Conservation (phyloP, 1,140 invertebrate species). For the Papilio machaon region DNA sequence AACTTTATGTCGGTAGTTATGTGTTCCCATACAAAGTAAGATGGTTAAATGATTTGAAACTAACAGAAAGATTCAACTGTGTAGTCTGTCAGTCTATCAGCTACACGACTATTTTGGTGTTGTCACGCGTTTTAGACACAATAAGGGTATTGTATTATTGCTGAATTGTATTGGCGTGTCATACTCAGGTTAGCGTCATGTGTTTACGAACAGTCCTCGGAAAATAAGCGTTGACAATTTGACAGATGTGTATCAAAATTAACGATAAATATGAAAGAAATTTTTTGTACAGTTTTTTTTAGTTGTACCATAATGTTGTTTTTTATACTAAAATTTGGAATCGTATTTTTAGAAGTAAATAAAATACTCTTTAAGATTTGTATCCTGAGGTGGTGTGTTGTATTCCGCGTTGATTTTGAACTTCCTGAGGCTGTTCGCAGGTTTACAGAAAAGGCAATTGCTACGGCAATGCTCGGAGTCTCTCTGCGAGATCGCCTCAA, state of each 20-base stretch:
- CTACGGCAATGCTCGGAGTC: too few relatives aligned
- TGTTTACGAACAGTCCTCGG: not conserved
- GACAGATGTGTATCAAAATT: conserved; percentile 9
- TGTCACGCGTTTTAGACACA: not conserved
- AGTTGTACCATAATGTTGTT: not conserved
- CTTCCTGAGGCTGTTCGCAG: too few relatives aligned
- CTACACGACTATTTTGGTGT: not conserved
- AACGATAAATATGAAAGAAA: not conserved
- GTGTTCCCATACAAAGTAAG: too few relatives aligned
- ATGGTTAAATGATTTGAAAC: too few relatives aligned
- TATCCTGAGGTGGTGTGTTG: too few relatives aligned
- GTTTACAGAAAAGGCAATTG: too few relatives aligned
- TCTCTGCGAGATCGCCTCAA: too few relatives aligned
- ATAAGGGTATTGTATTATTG: conserved; percentile 10
- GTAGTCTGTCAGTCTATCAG: not conserved
- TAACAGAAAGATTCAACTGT: not conserved
- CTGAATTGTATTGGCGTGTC: not conserved
- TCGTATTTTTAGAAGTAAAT: not conserved
- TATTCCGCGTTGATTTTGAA: too few relatives aligned
- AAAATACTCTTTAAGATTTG: too few relatives aligned
- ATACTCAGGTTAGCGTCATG: not conserved
- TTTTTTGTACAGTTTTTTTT: conserved; percentile 4
- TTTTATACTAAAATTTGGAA: not conserved
- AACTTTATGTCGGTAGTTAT: too few relatives aligned
- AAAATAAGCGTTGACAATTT: conserved; percentile 6